These are phyloP conservation scores for Amphiduros pacificus DNA, from an alignment of 2,888 invertebrate genomes.

Conservation along the genomic window DNA sequence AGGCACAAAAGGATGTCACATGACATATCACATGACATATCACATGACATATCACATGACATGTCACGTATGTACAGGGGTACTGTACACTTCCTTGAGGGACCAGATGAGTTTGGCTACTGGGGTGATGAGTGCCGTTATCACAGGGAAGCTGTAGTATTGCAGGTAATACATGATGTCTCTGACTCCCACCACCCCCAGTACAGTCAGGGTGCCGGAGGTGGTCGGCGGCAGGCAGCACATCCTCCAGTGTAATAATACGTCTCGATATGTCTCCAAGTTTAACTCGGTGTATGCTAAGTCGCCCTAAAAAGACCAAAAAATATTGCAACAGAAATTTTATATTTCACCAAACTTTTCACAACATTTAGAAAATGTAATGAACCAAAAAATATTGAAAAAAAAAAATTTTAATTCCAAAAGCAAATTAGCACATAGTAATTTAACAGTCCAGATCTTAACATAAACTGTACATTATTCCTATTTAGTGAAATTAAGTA, in stretches of 20 bases:
- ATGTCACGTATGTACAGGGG: too few species aligned
- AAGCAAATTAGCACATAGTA: too few species aligned
- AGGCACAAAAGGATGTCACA: too few species aligned
- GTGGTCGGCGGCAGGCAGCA: conserved; percentile 45
- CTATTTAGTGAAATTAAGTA: background rate
- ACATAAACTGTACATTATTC: too few species aligned
- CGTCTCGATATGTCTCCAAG: conserved; percentile 31
- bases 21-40: too few species aligned
- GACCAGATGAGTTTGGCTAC: conserved; percentile 44
- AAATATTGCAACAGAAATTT: background rate
- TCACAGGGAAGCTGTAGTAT: conserved; percentile 51
- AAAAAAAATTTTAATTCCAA: background rate
- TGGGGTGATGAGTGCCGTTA: conserved; percentile 48
- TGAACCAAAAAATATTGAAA: background rate
- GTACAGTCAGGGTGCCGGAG: conserved; percentile 39
- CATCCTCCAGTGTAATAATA: conserved; percentile 47
- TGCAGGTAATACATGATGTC: conserved; percentile 52
- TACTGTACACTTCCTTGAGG: conserved; percentile 38
- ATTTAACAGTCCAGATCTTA: too few species aligned
- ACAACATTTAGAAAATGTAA: background rate
- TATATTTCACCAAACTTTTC: too few species aligned
- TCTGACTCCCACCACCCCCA: conserved; percentile 44
- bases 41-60: too few species aligned
- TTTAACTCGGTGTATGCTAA: conserved; percentile 38
- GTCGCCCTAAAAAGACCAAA: conserved; percentile 38